A percentile compares a stretch with the other conserved stretches of the same genome.
phyloP scores from a whole-genome alignment of 2,797 vertebrate genomes.

The Sebastes iracundus region DNA sequence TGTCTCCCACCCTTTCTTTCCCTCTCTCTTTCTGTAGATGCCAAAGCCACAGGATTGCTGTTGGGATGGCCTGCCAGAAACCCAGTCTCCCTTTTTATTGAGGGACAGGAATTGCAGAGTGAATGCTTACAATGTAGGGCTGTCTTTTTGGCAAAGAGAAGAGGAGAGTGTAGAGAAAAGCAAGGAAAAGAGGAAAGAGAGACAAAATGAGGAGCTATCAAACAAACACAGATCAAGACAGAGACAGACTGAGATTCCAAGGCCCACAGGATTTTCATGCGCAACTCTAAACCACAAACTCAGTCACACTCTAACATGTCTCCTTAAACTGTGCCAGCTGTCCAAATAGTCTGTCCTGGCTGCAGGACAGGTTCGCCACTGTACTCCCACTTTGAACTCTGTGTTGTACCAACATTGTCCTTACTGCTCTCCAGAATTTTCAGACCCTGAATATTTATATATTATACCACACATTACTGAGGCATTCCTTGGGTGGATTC shows the following conservation, averaged over 20 bases:
- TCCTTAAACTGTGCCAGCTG: conserved; percentile 89
- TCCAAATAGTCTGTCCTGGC: conserved; percentile 67
- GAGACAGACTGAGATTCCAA: conserved; percentile 37
- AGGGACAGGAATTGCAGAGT: conserved; percentile 45
- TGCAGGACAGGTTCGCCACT: conserved; percentile 62
- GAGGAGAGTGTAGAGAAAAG: background rate
- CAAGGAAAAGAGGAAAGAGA: background rate
- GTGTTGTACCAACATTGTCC: conserved; percentile 46
- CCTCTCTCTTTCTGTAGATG: conserved; percentile 31
- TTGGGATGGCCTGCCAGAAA: conserved; percentile 50
- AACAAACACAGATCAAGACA: conserved; percentile 29
- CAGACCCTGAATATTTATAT: conserved; percentile 32
- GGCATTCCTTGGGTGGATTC: conserved; percentile 45
- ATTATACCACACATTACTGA: conserved; percentile 41
- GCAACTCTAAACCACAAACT: conserved; percentile 59
- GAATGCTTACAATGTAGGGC: conserved; percentile 36
- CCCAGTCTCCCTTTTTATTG: conserved; percentile 60
- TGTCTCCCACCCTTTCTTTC: conserved; percentile 12
- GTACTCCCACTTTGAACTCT: conserved; percentile 56
- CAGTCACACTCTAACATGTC: conserved; percentile 76
- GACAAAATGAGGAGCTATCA: conserved; percentile 7
- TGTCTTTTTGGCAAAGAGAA: conserved; percentile 14
- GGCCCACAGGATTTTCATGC: conserved; percentile 51
- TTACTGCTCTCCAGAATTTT: conserved; percentile 33
- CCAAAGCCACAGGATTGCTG: conserved; percentile 71